These are phyloP conservation scores for Lampris incognitus DNA, from an alignment of 2,113 vertebrate genomes.

Conservation along the genomic window DNA sequence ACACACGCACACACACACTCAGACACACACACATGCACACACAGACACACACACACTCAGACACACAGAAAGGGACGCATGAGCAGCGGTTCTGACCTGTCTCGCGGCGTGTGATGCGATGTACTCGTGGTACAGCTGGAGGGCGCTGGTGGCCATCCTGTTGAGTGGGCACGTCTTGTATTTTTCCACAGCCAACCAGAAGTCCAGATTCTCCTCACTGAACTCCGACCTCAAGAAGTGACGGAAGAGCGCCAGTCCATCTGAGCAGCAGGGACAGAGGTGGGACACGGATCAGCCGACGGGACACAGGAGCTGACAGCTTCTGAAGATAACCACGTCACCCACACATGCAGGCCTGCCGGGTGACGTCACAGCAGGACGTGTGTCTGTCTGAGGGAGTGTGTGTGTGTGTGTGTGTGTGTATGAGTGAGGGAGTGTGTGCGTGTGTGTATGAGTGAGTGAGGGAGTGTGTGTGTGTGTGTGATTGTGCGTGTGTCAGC, in stretches of 20 bases:
- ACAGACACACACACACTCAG: not conserved
- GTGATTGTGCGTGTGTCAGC: no score
- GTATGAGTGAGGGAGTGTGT: no score
- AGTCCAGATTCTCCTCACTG: conserved; percentile 97
- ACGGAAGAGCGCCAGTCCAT: conserved; percentile 91
- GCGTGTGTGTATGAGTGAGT: no score
- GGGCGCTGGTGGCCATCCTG: conserved; percentile 90
- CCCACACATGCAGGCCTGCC: no score
- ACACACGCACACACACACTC: not conserved
- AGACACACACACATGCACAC: not conserved
- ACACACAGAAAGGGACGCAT: conserved; percentile 9
- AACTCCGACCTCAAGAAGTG: conserved; percentile 94
- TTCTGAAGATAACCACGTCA: no score
- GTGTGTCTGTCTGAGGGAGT: no score
- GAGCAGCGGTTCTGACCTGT: conserved; percentile 39
- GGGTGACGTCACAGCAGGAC: no score
- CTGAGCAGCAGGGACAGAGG: conserved; percentile 74
- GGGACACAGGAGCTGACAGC: not conserved
- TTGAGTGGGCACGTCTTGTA: conserved; percentile 90
- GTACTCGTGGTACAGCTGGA: conserved; percentile 90
- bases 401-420: no score
- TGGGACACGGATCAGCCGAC: not conserved
- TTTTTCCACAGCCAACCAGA: conserved; percentile 95
- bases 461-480: no score
- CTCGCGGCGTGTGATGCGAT: conserved; percentile 87